phyloP scores from a whole-genome alignment of 2,113 vertebrate genomes.

The Fulmarus glacialis region DNA sequence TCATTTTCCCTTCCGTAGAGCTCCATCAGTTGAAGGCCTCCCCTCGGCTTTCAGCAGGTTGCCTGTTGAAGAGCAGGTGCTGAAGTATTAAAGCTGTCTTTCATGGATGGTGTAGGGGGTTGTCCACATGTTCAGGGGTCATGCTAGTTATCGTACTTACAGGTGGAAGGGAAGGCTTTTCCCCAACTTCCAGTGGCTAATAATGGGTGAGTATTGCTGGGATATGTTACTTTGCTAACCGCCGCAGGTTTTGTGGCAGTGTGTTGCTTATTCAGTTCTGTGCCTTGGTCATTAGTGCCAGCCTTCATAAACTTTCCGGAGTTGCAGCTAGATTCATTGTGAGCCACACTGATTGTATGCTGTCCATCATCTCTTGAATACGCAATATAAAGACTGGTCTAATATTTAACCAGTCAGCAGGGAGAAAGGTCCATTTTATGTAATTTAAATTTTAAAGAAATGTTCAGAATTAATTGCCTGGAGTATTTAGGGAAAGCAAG shows the following conservation, averaged over 20 bases:
- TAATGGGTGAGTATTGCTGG: background rate
- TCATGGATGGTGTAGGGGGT: background rate
- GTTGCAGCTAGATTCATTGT: background rate
- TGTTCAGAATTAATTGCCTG: background rate
- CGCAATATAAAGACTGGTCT: rapidly evolving
- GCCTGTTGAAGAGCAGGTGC: background rate
- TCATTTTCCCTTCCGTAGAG: background rate
- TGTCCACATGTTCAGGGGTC: rapidly evolving
- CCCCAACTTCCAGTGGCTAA: background rate
- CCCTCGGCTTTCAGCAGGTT: background rate
- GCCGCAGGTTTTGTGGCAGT: background rate
- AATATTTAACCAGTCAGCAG: background rate
- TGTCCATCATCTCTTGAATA: background rate
- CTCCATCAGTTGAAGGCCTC: background rate
- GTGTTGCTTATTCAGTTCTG: background rate
- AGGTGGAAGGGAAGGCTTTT: background rate
- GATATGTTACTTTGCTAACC: background rate
- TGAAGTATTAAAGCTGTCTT: background rate
- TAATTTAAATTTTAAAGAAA: background rate
- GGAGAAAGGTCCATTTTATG: background rate
- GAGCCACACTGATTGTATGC: background rate
- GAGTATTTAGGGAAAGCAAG: background rate
- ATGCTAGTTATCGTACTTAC: background rate
- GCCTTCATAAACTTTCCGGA: background rate
- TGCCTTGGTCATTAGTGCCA: background rate